phyloP scores from a whole-genome alignment of 2,113 vertebrate species.

The Electrona antarctica region DNA sequence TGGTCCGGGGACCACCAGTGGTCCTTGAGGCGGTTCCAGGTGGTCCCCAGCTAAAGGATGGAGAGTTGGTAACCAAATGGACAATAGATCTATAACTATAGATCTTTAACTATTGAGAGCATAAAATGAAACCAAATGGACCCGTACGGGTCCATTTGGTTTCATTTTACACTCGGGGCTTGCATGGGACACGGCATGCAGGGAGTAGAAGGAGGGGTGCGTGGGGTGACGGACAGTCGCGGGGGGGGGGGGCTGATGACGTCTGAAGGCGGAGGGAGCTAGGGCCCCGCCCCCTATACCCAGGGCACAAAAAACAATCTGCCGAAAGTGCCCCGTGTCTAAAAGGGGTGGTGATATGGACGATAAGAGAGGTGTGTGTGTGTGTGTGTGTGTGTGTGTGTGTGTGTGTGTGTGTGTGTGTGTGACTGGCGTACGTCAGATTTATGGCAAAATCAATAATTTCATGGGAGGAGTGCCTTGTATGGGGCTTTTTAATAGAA shows the following conservation, averaged over 20 bases:
- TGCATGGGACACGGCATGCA: too few species aligned
- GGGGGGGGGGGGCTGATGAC: slow-evolving; percentile 43
- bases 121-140: too few species aligned
- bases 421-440: slow-evolving; percentile 55
- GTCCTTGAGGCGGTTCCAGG: too few species aligned
- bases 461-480: slow-evolving; percentile 48
- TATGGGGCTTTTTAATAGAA: slow-evolving; percentile 28
- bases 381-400: too few species aligned
- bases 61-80: too few species aligned
- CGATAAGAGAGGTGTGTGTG: too few species aligned
- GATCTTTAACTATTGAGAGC: too few species aligned
- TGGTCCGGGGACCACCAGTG: too few species aligned
- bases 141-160: too few species aligned
- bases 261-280: slow-evolving; percentile 51
- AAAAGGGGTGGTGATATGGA: slow-evolving; percentile 16
- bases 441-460: slow-evolving; percentile 74
- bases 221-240: slow-evolving; percentile 28
- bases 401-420: background rate
- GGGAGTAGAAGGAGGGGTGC: background rate
- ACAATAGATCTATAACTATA: too few species aligned
- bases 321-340: slow-evolving; percentile 63
- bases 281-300: slow-evolving; percentile 27
- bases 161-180: too few species aligned
- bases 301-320: slow-evolving; percentile 69
- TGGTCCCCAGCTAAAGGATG: too few species aligned